phyloP scores from a whole-genome alignment of 1,140 invertebrate genomes.

The Diabrotica undecimpunctata region DNA sequence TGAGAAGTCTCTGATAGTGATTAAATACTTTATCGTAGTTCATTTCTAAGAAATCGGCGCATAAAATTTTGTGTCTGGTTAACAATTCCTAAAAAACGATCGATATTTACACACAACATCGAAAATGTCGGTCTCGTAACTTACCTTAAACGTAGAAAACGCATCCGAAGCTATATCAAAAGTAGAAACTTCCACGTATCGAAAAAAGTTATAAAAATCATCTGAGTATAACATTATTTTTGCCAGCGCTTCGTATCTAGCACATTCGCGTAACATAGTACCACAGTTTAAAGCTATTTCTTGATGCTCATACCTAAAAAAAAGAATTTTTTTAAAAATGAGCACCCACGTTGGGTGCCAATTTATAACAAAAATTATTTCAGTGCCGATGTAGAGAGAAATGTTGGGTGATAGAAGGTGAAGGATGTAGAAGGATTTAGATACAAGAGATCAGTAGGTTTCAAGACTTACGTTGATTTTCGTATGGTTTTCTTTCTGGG shows the following conservation, averaged over 20 bases:
- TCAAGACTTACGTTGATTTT: too few relatives aligned
- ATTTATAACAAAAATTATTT: too few relatives aligned
- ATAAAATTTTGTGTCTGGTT: slow-evolving; percentile 96
- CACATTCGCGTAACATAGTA: slow-evolving; percentile 97
- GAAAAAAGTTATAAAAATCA: slow-evolving; percentile 99
- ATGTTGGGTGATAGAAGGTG: too few relatives aligned
- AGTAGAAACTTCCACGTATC: slow-evolving; percentile 98
- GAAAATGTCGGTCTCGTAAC: slow-evolving; percentile 4
- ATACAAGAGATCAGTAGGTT: too few relatives aligned
- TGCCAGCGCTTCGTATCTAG: slow-evolving; percentile 93
- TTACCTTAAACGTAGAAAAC: slow-evolving; percentile 99
- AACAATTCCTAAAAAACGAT: slow-evolving; percentile 79
- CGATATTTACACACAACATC: too few relatives aligned
- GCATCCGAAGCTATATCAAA: slow-evolving; percentile 99
- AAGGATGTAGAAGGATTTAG: too few relatives aligned
- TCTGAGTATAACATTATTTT: slow-evolving; percentile 97
- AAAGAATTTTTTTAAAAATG: slow-evolving; percentile 1
- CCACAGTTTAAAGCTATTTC: slow-evolving; percentile 99
- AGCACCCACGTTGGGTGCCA: slow-evolving; percentile 10
- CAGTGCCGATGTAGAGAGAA: too few relatives aligned
- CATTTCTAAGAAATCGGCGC: slow-evolving; percentile 96
- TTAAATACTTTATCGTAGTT: slow-evolving; percentile 99
- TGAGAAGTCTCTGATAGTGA: slow-evolving; percentile 93
- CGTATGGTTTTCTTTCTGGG: too few relatives aligned
- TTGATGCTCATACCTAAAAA: slow-evolving; percentile 91